Evolutionary conservation across 2,888 invertebrate genomes (phyloP).

Genomic region (Brachynemurus nebulosus): DNA sequence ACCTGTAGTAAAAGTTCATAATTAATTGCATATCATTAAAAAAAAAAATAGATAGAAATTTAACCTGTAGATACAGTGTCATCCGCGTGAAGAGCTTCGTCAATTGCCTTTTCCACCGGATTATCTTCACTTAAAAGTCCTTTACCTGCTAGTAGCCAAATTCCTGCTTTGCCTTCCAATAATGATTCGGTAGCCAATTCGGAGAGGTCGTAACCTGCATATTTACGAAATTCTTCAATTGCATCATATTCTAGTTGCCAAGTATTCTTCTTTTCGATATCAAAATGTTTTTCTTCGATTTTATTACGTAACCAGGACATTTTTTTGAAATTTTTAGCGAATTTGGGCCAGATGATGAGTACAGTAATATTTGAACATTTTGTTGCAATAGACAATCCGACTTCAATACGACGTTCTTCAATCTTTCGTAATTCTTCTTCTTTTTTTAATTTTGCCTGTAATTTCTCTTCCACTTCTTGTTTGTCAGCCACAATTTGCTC

Average conservation of each 20-base stretch:
- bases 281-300: no score
- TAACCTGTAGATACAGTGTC: no score
- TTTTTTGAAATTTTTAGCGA: no score
- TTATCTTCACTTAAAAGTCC: no score
- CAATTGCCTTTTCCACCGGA: no score
- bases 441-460: not conserved
- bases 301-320: no score
- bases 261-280: no score
- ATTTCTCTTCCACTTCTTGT: not conserved
- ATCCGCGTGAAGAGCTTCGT: no score
- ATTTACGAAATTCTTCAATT: not conserved
- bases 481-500: not conserved
- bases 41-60: no score
- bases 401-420: not conserved
- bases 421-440: not conserved
- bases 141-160: not conserved
- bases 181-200: not conserved
- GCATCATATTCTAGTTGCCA: no score
- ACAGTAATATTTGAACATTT: not conserved
- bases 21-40: no score
- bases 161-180: not conserved
- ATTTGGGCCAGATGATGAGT: not conserved
- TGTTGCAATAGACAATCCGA: not conserved
- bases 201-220: not conserved
- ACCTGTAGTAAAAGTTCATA: no score